phyloP scores from a whole-genome alignment of 2,797 vertebrate genomes.

The Chelonia mydas region DNA sequence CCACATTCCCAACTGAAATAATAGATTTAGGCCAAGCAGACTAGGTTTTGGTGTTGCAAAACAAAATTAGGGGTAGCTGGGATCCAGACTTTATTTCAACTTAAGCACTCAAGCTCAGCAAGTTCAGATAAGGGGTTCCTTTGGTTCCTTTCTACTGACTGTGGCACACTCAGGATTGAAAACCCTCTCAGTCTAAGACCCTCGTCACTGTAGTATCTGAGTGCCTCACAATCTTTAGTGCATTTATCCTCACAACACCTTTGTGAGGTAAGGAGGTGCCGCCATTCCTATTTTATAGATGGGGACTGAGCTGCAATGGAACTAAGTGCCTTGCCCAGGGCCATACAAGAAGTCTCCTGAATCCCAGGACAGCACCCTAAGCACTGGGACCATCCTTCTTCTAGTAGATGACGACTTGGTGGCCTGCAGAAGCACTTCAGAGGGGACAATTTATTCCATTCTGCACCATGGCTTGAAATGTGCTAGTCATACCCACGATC shows the following conservation, averaged over 20 bases:
- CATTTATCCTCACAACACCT: not conserved
- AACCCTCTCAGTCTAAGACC: not conserved
- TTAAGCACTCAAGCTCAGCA: not conserved
- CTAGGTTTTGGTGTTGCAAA: not conserved
- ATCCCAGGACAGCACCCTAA: not conserved
- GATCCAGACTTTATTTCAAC: not conserved
- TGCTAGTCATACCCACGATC: not conserved
- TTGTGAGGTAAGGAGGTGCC: not conserved
- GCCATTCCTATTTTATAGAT: not conserved
- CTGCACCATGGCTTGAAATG: not conserved
- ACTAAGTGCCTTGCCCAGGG: accelerated
- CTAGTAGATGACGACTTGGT: not conserved
- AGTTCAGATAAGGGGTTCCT: not conserved
- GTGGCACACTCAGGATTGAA: not conserved
- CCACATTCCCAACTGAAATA: not conserved
- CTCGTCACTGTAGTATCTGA: not conserved
- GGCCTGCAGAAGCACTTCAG: not conserved
- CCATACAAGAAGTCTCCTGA: not conserved
- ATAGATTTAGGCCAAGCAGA: not conserved
- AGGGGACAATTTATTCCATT: not conserved
- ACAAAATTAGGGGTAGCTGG: not conserved
- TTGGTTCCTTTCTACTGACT: not conserved
- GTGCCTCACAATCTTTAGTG: not conserved
- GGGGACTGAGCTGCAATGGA: not conserved
- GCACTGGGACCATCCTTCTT: not conserved